A percentile compares a stretch with the other conserved stretches of the same genome.
phyloP scores from a whole-genome alignment of 1,140 invertebrate species.

The Gryllus bimaculatus region DNA sequence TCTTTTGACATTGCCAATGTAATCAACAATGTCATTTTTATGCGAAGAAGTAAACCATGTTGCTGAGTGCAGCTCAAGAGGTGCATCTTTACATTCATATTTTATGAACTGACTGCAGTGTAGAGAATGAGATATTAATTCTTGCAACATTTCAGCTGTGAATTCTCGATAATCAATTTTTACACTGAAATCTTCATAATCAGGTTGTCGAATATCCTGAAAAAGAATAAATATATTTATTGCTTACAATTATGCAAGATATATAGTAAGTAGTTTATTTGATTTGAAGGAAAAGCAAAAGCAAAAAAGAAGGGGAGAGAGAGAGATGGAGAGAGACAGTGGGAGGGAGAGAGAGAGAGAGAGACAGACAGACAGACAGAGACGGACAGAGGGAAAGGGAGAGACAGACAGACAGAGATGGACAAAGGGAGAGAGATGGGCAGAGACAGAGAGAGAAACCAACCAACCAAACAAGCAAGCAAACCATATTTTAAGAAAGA shows the following conservation, averaged over 20 bases:
- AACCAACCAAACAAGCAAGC: too few species aligned
- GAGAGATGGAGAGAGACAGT: too few species aligned
- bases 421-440: too few species aligned
- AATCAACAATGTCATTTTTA: conserved; percentile 65
- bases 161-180: conserved; percentile 82
- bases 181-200: conserved; percentile 68
- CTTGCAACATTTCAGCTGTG: conserved; percentile 78
- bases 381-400: too few species aligned
- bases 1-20: conserved; percentile 68
- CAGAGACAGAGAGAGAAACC: too few species aligned
- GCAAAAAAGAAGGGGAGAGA: too few species aligned
- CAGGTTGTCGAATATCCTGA: conserved; percentile 61
- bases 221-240: conserved; percentile 13
- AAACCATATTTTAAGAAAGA: too few species aligned
- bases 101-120: conserved; percentile 84
- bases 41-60: conserved; percentile 83
- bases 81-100: conserved; percentile 84
- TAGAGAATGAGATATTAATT: conserved; percentile 77
- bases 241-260: background rate
- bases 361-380: too few species aligned
- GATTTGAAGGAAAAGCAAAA: background rate
- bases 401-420: too few species aligned
- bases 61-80: conserved; percentile 73
- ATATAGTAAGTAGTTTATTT: background rate
- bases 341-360: too few species aligned